A percentile compares a stretch with the other conserved stretches of the same genome.
Evolutionary conservation across 2,797 vertebrate species (phyloP).

Genomic region (Crocidura indochinensis): DNA sequence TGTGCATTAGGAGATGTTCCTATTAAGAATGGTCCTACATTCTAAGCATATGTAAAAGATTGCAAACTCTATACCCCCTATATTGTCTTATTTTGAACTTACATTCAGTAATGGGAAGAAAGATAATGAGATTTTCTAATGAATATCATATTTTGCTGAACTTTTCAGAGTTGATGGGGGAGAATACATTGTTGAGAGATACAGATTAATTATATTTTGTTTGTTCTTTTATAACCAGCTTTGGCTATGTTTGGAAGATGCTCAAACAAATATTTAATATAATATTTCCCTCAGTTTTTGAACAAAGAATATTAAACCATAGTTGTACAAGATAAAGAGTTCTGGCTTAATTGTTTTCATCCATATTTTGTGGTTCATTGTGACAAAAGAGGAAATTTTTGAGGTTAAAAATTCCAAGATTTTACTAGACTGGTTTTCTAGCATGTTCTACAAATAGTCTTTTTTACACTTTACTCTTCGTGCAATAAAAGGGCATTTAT

Average conservation of each 20-base stretch:
- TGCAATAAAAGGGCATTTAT: background rate
- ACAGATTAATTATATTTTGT: background rate
- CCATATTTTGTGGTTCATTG: background rate
- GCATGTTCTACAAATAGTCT: too few relatives aligned
- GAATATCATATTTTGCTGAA: conserved; percentile 20
- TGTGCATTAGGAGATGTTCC: background rate
- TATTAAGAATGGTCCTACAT: background rate
- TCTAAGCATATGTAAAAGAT: background rate
- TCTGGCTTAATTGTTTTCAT: too few relatives aligned
- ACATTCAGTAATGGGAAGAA: background rate
- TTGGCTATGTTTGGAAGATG: background rate
- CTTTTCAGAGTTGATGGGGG: background rate
- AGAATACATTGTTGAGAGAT: background rate
- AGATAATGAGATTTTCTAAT: too few relatives aligned
- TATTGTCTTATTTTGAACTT: background rate
- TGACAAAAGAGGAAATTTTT: background rate
- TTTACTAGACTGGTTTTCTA: background rate
- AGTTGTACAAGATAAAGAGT: background rate
- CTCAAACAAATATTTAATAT: conserved; percentile 10
- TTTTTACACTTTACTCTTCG: too few relatives aligned
- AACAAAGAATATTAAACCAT: background rate
- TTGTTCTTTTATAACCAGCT: background rate
- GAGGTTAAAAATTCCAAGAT: background rate
- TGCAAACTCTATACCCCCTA: background rate
- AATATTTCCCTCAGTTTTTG: background rate